Evolutionary conservation across 1,140 invertebrate species (phyloP).

Genomic region (Drosophila kurseongensis): DNA sequence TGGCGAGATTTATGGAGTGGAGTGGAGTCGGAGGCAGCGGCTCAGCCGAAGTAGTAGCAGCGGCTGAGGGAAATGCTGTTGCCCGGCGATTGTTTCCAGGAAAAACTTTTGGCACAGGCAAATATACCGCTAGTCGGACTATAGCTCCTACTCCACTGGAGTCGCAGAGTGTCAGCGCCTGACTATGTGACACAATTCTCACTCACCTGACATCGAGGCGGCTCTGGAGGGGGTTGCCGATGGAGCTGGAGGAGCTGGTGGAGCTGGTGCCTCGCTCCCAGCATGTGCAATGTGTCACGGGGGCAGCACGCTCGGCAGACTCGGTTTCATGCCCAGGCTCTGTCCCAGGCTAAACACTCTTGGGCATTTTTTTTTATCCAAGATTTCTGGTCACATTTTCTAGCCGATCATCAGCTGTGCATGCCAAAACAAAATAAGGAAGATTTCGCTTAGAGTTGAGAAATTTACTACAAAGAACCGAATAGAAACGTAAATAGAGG

Average conservation of each 20-base stretch:
- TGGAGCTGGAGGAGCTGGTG: not conserved
- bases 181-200: constrained; percentile 83
- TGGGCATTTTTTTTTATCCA: constrained; percentile 14
- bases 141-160: constrained; percentile 31
- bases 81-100: constrained; percentile 75
- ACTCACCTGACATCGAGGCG: constrained; percentile 72
- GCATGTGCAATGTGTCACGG: constrained; percentile 78
- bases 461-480: not conserved
- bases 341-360: constrained; percentile 26
- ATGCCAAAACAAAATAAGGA: constrained; percentile 14
- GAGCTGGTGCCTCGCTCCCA: constrained; percentile 40
- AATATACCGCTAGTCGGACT: constrained; percentile 73
- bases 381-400: constrained; percentile 34
- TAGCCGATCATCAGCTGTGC: constrained; percentile 42
- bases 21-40: constrained; percentile 54
- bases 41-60: constrained; percentile 31
- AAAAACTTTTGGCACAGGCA: constrained; percentile 73
- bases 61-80: constrained; percentile 59
- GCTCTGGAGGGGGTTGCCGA: constrained; percentile 22
- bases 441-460: constrained; percentile 2
- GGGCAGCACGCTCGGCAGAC: constrained; percentile 70
- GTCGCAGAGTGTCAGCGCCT: constrained; percentile 73
- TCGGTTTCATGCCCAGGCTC: constrained; percentile 34
- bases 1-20: constrained; percentile 84
- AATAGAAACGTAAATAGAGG: not conserved